A percentile compares a stretch with the other conserved stretches of the same genome.
These are phyloP conservation scores for Lasioglossum villosulum DNA, from an alignment of 2,888 invertebrate genomes.

Conservation along the genomic window DNA sequence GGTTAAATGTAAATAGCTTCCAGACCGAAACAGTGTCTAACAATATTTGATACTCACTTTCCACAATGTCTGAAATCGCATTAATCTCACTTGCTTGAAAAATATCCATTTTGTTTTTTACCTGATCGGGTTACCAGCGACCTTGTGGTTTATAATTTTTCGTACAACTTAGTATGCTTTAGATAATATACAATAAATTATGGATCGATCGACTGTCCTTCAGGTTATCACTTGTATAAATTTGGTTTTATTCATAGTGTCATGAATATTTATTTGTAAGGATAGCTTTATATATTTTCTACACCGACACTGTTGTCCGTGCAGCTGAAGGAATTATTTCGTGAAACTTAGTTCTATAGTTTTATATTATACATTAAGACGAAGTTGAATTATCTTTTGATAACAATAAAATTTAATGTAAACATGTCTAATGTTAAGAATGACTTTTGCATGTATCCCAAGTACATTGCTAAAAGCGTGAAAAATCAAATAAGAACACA, in stretches of 20 bases:
- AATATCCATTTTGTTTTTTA: neutral
- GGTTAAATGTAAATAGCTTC: slow-evolving; percentile 26
- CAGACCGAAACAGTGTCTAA: neutral
- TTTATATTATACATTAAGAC: neutral
- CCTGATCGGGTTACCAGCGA: neutral
- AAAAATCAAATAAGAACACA: too few relatives aligned
- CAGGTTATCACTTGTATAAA: too few relatives aligned
- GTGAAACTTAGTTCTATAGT: neutral
- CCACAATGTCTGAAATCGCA: neutral
- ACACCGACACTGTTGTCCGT: neutral
- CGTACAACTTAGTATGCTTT: neutral
- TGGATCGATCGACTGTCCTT: neutral
- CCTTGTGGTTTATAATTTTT: neutral
- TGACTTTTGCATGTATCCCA: too few relatives aligned
- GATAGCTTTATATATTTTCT: too few relatives aligned
- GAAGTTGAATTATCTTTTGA: neutral
- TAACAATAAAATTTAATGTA: neutral
- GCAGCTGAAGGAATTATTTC: too few relatives aligned
- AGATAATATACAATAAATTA: neutral
- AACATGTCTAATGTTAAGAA: too few relatives aligned
- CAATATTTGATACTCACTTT: neutral
- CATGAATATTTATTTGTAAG: neutral
- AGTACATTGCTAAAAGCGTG: too few relatives aligned
- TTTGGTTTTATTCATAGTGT: neutral
- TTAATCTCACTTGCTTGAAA: neutral